Percentiles rank a stretch among this genome's conserved stretches.
phyloP scores from a whole-genome alignment of 92 coral and sea anemone species.

The Zoanthus solanderi region DNA sequence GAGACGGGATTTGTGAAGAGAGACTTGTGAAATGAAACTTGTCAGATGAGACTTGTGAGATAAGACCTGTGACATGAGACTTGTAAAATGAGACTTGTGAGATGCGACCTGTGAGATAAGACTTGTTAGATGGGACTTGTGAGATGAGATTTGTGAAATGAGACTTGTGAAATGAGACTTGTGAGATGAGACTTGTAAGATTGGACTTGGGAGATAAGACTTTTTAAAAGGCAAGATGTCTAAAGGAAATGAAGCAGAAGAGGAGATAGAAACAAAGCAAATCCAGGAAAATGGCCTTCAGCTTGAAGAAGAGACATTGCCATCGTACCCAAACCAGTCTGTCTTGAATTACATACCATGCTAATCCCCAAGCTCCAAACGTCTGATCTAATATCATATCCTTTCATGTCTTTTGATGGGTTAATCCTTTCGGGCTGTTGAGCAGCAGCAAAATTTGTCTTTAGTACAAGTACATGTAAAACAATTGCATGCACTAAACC shows the following conservation, averaged over 20 bases:
- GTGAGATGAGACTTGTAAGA: too few relatives aligned
- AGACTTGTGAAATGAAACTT: too few relatives aligned
- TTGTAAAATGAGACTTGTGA: too few relatives aligned
- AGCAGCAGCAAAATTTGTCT: background rate
- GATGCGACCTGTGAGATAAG: too few relatives aligned
- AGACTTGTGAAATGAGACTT: too few relatives aligned
- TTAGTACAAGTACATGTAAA: background rate
- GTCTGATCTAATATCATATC: constrained; percentile 96
- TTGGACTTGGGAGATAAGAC: background rate
- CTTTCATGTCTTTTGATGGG: constrained; percentile 89
- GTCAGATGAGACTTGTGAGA: too few relatives aligned
- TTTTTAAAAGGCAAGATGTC: too few relatives aligned
- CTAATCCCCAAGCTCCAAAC: constrained; percentile 99
- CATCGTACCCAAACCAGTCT: background rate
- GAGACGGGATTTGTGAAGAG: too few relatives aligned
- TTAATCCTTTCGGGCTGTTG: constrained; percentile 95
- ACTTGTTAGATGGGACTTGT: too few relatives aligned
- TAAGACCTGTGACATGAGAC: too few relatives aligned
- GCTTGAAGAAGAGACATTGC: background rate
- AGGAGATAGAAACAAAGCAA: background rate
- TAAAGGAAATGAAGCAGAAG: background rate
- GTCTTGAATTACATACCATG: constrained; percentile 68
- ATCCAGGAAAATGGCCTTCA: background rate
- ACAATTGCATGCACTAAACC: background rate
- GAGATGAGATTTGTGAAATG: too few relatives aligned